These are phyloP conservation scores for Acanthopleura granulata DNA, from an alignment of 2,888 invertebrate genomes.

Conservation along the genomic window DNA sequence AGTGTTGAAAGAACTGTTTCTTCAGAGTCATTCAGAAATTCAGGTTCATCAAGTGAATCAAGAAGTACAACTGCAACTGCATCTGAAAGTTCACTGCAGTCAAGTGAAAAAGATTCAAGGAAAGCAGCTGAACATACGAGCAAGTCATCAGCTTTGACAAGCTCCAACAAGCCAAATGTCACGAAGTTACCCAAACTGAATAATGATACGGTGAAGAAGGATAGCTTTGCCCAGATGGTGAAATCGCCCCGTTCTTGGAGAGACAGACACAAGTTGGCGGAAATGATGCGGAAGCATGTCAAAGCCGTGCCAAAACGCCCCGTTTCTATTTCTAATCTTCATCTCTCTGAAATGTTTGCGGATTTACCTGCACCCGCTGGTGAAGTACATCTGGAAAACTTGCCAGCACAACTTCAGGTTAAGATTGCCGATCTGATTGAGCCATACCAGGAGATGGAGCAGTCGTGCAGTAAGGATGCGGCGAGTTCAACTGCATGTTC, in stretches of 20 bases:
- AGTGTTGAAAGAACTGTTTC: too few relatives aligned
- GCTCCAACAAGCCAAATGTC: too few relatives aligned
- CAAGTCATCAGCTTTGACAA: too few relatives aligned
- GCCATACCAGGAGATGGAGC: neutral
- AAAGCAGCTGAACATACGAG: too few relatives aligned
- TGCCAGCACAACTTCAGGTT: slow-evolving; percentile 46
- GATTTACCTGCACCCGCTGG: neutral
- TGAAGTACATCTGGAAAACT: slow-evolving; percentile 43
- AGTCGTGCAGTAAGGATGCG: slow-evolving; percentile 27
- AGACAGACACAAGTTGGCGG: slow-evolving; percentile 47
- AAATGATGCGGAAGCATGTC: slow-evolving; percentile 47
- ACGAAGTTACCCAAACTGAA: too few relatives aligned
- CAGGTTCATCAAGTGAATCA: neutral
- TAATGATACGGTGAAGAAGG: slow-evolving; percentile 24
- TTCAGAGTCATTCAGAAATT: neutral
- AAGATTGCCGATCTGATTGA: slow-evolving; percentile 56
- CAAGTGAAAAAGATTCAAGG: too few relatives aligned
- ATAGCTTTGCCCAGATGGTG: slow-evolving; percentile 52
- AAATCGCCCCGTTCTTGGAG: slow-evolving; percentile 57
- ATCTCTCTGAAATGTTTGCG: slow-evolving; percentile 4
- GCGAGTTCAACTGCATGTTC: too few relatives aligned
- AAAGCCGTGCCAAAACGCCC: slow-evolving; percentile 30
- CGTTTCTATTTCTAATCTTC: neutral
- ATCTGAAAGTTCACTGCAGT: too few relatives aligned
- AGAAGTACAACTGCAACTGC: too few relatives aligned